Evolutionary conservation across 2,888 invertebrate species (phyloP), one percentile per base, ranked within the genome.

Genomic region (Keiferia lycopersicella): DNA sequence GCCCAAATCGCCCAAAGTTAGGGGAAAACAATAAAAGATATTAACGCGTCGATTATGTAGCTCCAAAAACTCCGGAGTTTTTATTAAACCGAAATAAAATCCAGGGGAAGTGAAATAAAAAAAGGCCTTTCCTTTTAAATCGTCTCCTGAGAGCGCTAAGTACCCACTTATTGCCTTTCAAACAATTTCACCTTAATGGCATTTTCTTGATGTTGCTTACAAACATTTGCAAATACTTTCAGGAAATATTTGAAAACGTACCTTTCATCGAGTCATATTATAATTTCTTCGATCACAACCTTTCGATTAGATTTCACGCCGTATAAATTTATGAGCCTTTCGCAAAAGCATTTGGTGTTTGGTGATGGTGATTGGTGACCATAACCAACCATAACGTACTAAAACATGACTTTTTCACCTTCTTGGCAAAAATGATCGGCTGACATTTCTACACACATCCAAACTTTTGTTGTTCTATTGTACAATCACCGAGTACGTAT

Each of bases 41-140:
- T 69, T 69, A 67, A 67, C 64, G 67, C 65, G 63, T 65, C 67
- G 66, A 69, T 69, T 65, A 65, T 56, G 51, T 65, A 51, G 45
- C 62, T 53, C 20, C 51, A 58, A 22, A 50, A 48, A 34, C 34
- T 34, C 34, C 10, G 6, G 34, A 14, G 41, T 64, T 64, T 62
- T 67, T 65, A 65, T 66, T 67, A 66, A 67, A 64, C 48, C 61
- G 41, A 45, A 65, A 65, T 66, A 60, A 64, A 63, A 63, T 56
- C 60, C 65, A 41, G 26, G 53, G 63, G 62, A 62, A 62, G 64
- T 48, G 63, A 63, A 64, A 56, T 65, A 63, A 62, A 48, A 57
- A 62, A 62, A 39, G 62, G 63, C 64, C 63, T 26, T 26, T 12
- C 62, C 62, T 61, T 68, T 62, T 64, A 64, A 69, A 67, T 67